Evolutionary conservation across 2,797 vertebrate species (phyloP).

Genomic region (Anomalospiza imberbis): DNA sequence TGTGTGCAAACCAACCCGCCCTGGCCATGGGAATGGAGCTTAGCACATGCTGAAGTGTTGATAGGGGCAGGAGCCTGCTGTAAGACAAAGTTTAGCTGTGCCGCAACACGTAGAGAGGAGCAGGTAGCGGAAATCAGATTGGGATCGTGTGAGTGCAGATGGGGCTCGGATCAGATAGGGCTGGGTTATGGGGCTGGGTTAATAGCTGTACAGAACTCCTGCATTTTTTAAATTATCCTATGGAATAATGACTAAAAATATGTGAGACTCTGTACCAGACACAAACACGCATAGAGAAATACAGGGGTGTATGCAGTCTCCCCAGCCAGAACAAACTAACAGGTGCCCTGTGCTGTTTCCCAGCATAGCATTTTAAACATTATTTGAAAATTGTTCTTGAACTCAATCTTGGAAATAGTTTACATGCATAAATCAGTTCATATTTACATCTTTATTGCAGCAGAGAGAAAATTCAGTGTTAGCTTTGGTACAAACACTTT

Average conservation of each 20-base stretch:
- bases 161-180: slow-evolving; percentile 1
- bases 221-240: neutral
- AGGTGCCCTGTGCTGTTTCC: neutral
- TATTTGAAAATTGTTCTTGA: neutral
- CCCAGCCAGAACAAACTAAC: neutral
- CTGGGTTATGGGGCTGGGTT: slow-evolving; percentile 22
- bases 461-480: slow-evolving; percentile 36
- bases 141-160: neutral
- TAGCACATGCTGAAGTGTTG: neutral
- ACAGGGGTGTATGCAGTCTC: neutral
- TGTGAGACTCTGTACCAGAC: neutral
- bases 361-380: neutral
- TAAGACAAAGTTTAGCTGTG: neutral
- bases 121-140: neutral
- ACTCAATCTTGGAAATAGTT: slow-evolving; percentile 20
- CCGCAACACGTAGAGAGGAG: neutral
- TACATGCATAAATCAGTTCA: slow-evolving; percentile 23
- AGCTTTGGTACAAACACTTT: neutral
- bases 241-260: neutral
- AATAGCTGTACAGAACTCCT: slow-evolving; percentile 28
- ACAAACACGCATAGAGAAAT: neutral
- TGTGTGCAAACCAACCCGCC: slow-evolving; percentile 18
- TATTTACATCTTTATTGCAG: slow-evolving; percentile 40
- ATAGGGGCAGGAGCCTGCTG: slow-evolving; percentile 5
- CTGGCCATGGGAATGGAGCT: slow-evolving; percentile 32